Evolutionary conservation across 2,888 invertebrate species (phyloP).

Genomic region (Lomographa bimaculata): DNA sequence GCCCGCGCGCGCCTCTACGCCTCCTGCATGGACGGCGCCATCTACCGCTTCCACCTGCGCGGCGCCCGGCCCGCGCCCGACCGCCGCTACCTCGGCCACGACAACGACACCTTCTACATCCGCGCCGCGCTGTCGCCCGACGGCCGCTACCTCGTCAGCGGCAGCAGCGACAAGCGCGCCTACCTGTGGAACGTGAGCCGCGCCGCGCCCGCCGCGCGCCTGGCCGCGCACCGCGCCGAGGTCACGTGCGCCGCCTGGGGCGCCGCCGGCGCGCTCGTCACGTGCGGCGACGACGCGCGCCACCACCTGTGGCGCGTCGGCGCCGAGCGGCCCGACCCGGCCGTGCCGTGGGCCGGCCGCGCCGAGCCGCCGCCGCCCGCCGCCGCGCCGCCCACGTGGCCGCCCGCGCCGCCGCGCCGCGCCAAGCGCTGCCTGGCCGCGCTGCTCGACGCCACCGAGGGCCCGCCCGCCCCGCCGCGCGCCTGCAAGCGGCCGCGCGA

Average conservation of each 20-base stretch:
- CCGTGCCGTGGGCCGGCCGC: slow-evolving; percentile 63
- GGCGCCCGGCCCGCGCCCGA: slow-evolving; percentile 87
- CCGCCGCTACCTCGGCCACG: slow-evolving; percentile 87
- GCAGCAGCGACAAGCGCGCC: slow-evolving; percentile 93
- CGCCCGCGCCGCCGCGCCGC: slow-evolving; percentile 73
- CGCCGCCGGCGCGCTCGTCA: slow-evolving; percentile 85
- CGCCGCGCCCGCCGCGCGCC: slow-evolving; percentile 86
- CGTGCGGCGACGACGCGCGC: slow-evolving; percentile 92
- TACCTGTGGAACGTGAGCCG: slow-evolving; percentile 92
- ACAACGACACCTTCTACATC: slow-evolving; percentile 92
- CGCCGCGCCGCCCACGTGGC: slow-evolving; percentile 47
- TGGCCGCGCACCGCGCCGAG: slow-evolving; percentile 92
- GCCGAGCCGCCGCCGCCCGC: slow-evolving; percentile 48
- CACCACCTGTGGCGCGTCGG: slow-evolving; percentile 91
- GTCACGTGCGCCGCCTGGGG: slow-evolving; percentile 95
- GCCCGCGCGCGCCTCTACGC: slow-evolving; percentile 89
- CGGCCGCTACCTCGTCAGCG: slow-evolving; percentile 91
- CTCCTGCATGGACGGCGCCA: slow-evolving; percentile 93
- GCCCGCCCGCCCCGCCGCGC: slow-evolving; percentile 45
- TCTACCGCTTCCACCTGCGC: slow-evolving; percentile 92
- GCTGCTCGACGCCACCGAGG: slow-evolving; percentile 61
- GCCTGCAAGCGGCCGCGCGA: slow-evolving; percentile 55
- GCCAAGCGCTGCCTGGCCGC: slow-evolving; percentile 72
- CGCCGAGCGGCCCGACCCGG: slow-evolving; percentile 62
- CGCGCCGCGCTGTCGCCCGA: slow-evolving; percentile 92